Base-by-base conservation (phyloP, 2,113 vertebrate species). In the Thunnus thynnus region DNA sequence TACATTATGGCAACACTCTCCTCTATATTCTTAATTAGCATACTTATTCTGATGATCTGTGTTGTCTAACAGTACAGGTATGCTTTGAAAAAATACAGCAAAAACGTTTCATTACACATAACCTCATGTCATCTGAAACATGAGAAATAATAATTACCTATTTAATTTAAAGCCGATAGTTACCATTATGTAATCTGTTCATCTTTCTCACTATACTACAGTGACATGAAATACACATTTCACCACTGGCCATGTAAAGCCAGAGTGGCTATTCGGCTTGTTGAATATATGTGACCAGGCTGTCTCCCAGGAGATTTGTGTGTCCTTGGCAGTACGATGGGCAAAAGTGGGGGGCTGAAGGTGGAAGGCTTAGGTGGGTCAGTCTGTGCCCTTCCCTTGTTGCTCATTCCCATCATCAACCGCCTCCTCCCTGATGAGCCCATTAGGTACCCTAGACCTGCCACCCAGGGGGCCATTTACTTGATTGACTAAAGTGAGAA, bases 401-500 rank as follows among this genome's bases (percentile, higher is more conserved):
- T 76, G 46, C 62, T 89, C 74, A 55, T 77, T 83, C 87, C 78
- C 72, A 86, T 91, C 78, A 90, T 88, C 88, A 89, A 27, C 77
- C 88, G 83, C 82, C 63, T 78, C 69, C 71, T 91, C 87, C 73
- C 82, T 92, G 93, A 94, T 93, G 93, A 94, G 87, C 86, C 90
- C 84, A 94, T 95, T 94, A 94, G 90, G 87, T 90, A 84, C 83
- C 88, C 72, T 52, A 70, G 92, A 86, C 91, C 89, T 82, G 75
- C 87, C 82, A 91, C 85, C 85, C 68, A 82, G 91, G 92, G 87
- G 86, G 83, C 82, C 88, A 94, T 94, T 94, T 90, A 90, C 84
- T 90, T 94, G 94, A 95, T 92, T 94, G 91, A 94, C 91, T 92
- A 78, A 91, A 90, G 91, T 91, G 89, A 92, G 90, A 92, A 93